A percentile compares a stretch with the other conserved stretches of the same genome.
Conservation (phyloP, 1,140 invertebrate genomes). For the Anastatus disparis region DNA sequence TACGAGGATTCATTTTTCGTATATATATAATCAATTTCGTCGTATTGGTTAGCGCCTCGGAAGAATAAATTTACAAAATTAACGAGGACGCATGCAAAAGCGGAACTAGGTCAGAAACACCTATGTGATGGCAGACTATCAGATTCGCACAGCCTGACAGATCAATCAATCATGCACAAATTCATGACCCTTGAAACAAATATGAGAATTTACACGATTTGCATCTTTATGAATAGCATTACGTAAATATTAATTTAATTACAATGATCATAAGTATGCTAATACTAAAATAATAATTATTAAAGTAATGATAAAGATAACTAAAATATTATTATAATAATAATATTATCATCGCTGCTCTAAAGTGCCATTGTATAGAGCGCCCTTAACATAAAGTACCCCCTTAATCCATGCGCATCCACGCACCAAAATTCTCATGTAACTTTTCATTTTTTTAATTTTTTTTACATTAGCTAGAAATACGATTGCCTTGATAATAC, state of each 20-base stretch:
- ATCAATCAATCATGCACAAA: constrained; percentile 54
- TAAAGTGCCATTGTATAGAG: neutral
- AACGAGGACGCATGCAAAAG: constrained; percentile 10
- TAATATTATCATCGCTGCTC: neutral
- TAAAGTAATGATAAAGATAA: neutral
- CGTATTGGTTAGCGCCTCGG: neutral
- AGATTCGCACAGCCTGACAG: constrained; percentile 66
- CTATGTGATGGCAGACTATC: constrained; percentile 59
- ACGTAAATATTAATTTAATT: neutral
- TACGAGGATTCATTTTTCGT: constrained; percentile 7
- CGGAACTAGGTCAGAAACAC: constrained; percentile 42
- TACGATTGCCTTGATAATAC: constrained; percentile 5
- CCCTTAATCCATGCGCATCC: neutral
- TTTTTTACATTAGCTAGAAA: neutral
- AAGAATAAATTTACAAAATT: constrained; percentile 9
- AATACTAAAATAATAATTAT: neutral
- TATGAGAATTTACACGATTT: constrained; percentile 8
- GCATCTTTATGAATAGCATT: neutral
- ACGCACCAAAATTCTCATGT: neutral
- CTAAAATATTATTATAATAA: neutral
- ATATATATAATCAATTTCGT: too few relatives aligned
- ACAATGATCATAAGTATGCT: neutral
- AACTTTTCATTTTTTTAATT: neutral
- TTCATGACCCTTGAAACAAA: constrained; percentile 47
- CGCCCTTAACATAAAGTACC: constrained; percentile 17